Base-by-base conservation (phyloP, 2,797 vertebrate species). In the Myotis vivesi region DNA sequence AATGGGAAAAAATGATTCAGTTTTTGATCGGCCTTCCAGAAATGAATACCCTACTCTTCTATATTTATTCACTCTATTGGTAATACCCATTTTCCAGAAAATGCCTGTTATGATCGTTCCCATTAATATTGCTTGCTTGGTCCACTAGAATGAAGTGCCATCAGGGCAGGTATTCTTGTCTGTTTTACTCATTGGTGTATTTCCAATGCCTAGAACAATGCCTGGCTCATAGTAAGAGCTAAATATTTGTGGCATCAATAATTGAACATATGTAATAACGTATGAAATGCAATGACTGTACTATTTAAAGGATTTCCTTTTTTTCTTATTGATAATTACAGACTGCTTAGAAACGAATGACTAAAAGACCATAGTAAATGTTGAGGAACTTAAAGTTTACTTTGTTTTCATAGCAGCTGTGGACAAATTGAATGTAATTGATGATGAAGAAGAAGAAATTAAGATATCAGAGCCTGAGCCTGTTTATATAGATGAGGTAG, bases 401-500 rank as follows among this genome's bases (percentile, higher is more conserved):
- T 97, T 92, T 96, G 87, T 98, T 90, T 97, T 97, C 92, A 49
- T 97, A 98, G 98, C 90, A 95, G 41, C 97, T 92, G 97, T 98
- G 80, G 99, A 99, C 94, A 99, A 98, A 95, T 94, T 97, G 1
- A 69, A 97, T 90, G 96, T 73, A 86, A 96, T 97, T 62, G 99
- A 99, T 94, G 99, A 99, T 23, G 64, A 97, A 3, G 92, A 95
- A 68, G 97, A 98, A 87, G 99, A 99, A 97, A 92, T 96, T 53
- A 96, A 98, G 98, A 99, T 98, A 97, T 98, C 96, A 36, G 99
- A 99, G 93, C 99, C 99, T 0, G 99, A 99, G 96, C 99, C 99
- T 23, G 99, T 99, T 95, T 99, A 98, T 96, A 99, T 99, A 97
- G 99, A 99, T 84, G 99, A 99, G 99, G 99, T 99, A 98, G 33